A percentile compares a stretch with the other conserved stretches of the same genome.
These are phyloP conservation scores for Globicephala melas DNA, from an alignment of 2,113 vertebrate species.

Conservation along the genomic window DNA sequence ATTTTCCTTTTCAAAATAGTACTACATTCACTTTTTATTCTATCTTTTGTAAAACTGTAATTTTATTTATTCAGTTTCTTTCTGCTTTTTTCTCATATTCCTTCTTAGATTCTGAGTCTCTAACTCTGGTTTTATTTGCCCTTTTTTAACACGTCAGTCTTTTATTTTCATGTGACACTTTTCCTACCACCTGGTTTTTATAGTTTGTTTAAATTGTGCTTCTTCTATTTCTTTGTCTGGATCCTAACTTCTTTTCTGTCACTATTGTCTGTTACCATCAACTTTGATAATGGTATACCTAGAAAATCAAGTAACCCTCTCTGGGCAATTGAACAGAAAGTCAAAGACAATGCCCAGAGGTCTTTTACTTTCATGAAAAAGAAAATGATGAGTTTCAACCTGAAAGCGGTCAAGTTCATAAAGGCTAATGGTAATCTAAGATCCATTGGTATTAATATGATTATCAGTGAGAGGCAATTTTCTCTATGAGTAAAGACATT, in stretches of 20 bases:
- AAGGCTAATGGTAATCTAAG: not conserved
- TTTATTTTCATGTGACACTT: not conserved
- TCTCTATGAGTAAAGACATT: constrained; percentile 5
- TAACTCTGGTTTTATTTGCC: not conserved
- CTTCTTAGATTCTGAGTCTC: not conserved
- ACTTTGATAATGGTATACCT: not conserved
- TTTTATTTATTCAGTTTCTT: not conserved
- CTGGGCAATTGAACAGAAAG: not conserved
- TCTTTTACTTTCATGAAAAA: constrained; percentile 15
- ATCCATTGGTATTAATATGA: not conserved
- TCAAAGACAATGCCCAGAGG: not conserved
- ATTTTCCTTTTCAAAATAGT: not conserved
- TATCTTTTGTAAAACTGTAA: not conserved
- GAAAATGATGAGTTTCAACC: constrained; percentile 6
- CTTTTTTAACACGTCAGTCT: not conserved
- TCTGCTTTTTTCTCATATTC: not conserved
- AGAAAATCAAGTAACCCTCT: not conserved
- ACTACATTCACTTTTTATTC: not conserved
- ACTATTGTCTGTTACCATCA: not conserved
- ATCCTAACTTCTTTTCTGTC: constrained; percentile 27
- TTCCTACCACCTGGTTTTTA: not conserved
- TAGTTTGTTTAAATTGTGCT: not conserved
- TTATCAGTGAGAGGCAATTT: constrained; percentile 30
- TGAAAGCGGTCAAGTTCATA: not conserved
- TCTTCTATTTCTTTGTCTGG: constrained; percentile 28